These are phyloP conservation scores for Phrynocephalus versicolor DNA, from an alignment of 2,113 vertebrate genomes.

Conservation along the genomic window DNA sequence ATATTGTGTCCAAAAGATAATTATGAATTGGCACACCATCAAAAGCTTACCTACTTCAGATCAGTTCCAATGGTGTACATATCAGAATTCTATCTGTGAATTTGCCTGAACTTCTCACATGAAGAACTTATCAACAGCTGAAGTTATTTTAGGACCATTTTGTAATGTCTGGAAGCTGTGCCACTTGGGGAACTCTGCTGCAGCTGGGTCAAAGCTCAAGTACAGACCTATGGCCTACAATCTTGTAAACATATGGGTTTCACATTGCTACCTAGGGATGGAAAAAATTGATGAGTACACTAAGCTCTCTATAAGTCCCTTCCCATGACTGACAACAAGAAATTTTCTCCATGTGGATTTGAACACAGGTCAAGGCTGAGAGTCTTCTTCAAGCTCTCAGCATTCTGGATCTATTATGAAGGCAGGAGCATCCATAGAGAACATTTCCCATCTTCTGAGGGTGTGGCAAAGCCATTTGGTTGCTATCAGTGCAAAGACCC, in stretches of 20 bases:
- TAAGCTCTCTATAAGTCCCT: neutral
- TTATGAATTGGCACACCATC: neutral
- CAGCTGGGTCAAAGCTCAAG: neutral
- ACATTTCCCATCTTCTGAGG: constrained; percentile 6
- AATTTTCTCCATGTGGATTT: neutral
- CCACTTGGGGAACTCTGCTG: neutral
- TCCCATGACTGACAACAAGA: neutral
- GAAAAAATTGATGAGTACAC: neutral
- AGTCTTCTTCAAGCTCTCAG: neutral
- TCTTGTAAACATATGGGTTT: neutral
- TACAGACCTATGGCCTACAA: neutral
- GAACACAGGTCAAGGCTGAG: neutral
- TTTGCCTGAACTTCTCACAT: neutral
- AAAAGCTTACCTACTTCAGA: neutral
- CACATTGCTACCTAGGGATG: neutral
- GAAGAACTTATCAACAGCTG: neutral
- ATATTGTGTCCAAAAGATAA: neutral
- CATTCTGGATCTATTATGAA: neutral
- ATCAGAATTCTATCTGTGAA: neutral
- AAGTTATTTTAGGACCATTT: neutral
- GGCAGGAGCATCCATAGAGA: neutral
- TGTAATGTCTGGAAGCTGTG: neutral
- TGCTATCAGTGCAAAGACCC: constrained; percentile 8
- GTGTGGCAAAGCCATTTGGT: constrained; percentile 4
- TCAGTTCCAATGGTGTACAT: neutral